Evolutionary conservation across 2,113 vertebrate species (phyloP), one percentile per base, ranked within the genome.

Genomic region (Peromyscus californicus): DNA sequence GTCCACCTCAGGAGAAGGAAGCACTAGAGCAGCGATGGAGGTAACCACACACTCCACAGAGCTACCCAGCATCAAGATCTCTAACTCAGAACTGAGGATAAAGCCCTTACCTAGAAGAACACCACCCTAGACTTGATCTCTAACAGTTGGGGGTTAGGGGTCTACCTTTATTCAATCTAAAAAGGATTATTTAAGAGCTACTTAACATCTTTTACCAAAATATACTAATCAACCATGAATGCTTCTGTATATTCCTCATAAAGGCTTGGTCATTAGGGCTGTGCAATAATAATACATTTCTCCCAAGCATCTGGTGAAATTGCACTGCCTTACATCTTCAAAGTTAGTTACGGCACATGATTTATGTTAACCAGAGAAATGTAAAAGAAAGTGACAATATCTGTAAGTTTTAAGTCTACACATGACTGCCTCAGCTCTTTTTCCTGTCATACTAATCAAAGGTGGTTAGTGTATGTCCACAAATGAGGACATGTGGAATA

Each of bases 291-390:
- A 91, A 70, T 91, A 42, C 51, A 65, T 85, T 84, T 84, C 33
- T 83, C 48, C n/a, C 51, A 89, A 76, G n/a, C 70, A 79, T 42
- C 75, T n/a, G 17, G 22, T 39, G 26, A 85, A 31, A 59, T 61
- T 45, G 88, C 21, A 48, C 26, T 70, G 65, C 11, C 51, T 72
- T 11, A 57, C 15, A 13, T 69, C 51, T 91, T 39, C 76, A 24
- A 79, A 79, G 36, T 63, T 80, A 83, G 29, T 7, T 91, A 7
- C 29, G 21, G 59, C 48, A 85, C 12, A 19, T 45, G 36, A 93
- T 42, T 74, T 89, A 90, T 9, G 54, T 78, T 69, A 85, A 45
- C 13, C 63, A 92, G 86, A 36, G 42, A 92, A 92, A 80, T 79
- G 61, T 7, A 4, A 45, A 7, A 70, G 24, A 22, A 82, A 82